Evolutionary conservation across 2,797 vertebrate genomes (phyloP).

Genomic region (Bovichtus variegatus): DNA sequence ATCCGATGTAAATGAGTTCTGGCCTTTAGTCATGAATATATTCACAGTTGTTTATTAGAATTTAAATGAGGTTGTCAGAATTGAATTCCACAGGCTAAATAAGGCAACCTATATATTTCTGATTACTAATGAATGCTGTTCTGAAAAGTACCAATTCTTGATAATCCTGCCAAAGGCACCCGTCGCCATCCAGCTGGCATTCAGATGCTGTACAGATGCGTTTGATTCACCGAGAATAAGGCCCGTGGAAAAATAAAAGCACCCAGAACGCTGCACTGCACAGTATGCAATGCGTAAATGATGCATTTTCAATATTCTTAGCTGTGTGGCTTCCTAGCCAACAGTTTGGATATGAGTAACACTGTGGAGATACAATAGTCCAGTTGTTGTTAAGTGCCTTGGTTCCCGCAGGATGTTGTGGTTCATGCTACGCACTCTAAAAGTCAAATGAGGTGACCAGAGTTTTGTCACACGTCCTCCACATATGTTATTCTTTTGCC

Average conservation of each 20-base stretch:
- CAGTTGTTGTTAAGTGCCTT: constrained; percentile 13
- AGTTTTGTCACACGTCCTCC: constrained; percentile 3
- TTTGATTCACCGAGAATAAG: constrained; percentile 46
- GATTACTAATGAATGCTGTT: constrained; percentile 60
- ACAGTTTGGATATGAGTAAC: constrained; percentile 17
- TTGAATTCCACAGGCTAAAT: constrained; percentile 61
- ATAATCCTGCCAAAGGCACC: constrained; percentile 65
- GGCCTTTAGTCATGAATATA: constrained; percentile 65
- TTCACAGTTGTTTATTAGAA: constrained; percentile 70
- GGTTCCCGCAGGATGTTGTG: not conserved
- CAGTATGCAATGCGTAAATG: constrained; percentile 42
- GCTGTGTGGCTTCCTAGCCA: constrained; percentile 29
- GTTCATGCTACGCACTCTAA: not conserved
- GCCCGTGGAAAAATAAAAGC: constrained; percentile 51
- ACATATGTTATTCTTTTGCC: not conserved
- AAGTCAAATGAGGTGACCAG: constrained; percentile 18
- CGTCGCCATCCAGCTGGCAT: constrained; percentile 68
- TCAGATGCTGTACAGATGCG: constrained; percentile 71
- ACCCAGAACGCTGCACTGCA: constrained; percentile 31
- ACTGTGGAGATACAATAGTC: constrained; percentile 17
- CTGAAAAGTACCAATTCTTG: constrained; percentile 44
- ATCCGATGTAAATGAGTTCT: constrained; percentile 56
- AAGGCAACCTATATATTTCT: constrained; percentile 48
- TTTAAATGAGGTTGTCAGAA: constrained; percentile 64
- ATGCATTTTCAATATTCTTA: constrained; percentile 53